Evolutionary conservation across 2,113 vertebrate species (phyloP).

Genomic region (Triplophysa siluroides): DNA sequence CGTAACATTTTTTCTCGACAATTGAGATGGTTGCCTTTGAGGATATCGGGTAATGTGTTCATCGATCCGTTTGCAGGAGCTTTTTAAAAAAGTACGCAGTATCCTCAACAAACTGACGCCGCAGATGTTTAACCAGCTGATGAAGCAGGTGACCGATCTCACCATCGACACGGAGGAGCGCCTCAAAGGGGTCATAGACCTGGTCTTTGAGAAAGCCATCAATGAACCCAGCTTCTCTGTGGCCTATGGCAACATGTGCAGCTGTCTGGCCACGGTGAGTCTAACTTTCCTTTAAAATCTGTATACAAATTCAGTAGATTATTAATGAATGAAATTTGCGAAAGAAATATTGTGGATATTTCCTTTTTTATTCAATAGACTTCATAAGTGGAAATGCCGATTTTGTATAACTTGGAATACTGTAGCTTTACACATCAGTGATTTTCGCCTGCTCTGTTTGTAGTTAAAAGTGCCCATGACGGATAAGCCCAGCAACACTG

Average conservation of each 20-base stretch:
- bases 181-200: conserved; percentile 96
- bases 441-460: conserved; percentile 26
- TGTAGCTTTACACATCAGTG: neutral
- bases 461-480: conserved; percentile 90
- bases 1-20: neutral
- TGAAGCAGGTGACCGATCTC: conserved; percentile 96
- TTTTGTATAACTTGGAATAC: no score
- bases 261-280: conserved; percentile 88
- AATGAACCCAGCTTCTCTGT: conserved; percentile 97
- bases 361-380: no score
- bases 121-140: conserved; percentile 97
- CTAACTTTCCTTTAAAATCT: neutral
- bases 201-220: conserved; percentile 98
- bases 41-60: neutral
- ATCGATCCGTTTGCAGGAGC: conserved; percentile 75
- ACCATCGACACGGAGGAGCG: conserved; percentile 96
- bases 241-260: conserved; percentile 97
- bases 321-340: neutral
- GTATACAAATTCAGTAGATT: neutral
- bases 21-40: neutral
- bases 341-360: neutral
- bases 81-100: conserved; percentile 96
- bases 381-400: no score
- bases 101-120: conserved; percentile 98
- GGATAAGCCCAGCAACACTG: conserved; percentile 90